Evolutionary conservation across 2,113 vertebrate genomes (phyloP), one percentile per base, ranked within the genome.

Genomic region (Paradisaea rubra): DNA sequence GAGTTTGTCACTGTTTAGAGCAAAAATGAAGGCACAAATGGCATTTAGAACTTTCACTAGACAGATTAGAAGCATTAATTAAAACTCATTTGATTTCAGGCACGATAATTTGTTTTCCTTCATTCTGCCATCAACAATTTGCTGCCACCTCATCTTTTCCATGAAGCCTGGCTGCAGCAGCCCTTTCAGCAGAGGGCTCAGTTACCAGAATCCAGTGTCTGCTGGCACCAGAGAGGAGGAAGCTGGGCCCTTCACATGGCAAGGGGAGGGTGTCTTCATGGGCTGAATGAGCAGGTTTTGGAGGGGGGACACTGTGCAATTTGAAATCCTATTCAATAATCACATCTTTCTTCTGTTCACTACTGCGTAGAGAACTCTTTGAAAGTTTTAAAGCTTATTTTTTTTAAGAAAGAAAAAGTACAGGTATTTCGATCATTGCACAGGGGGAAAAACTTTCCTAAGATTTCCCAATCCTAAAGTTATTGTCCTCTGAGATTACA

Each of bases 11-110:
- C 53, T 81, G 56, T 76, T 68, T 56, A 68, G 85, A 92, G 78
- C 39, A 82, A 95, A 78, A 88, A 70, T 14, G 65, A 91, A 80
- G 39, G 49, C 73, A 90, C 42, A 91, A 95, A 93, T 81, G 90
- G 52, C 86, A 92, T 94, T 93, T 76, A 49, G 93, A 91, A 94
- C 73, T 93, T 94, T 53, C 71, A 78, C 74, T 39, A 91, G 39
- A 63, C 49, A 91, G 80, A 94, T 96, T 91, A 96, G 94, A 96
- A 5, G 30, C 50, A 76, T 85, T 96, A 94, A 96, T 74, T 86
- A 93, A 96, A 95, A 56, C 42, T 65, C 77, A 74, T 89, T 78
- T 86, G 56, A 96, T 94, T 91, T 81, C 64, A 95, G 64, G 37
- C 77, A 88, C 0, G 7, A 95, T 54, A 30, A 93, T 76, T 91